Evolutionary conservation across 2,113 vertebrate species (phyloP), one percentile per base, ranked within the genome.

Genomic region (Triplophysa siluroides): DNA sequence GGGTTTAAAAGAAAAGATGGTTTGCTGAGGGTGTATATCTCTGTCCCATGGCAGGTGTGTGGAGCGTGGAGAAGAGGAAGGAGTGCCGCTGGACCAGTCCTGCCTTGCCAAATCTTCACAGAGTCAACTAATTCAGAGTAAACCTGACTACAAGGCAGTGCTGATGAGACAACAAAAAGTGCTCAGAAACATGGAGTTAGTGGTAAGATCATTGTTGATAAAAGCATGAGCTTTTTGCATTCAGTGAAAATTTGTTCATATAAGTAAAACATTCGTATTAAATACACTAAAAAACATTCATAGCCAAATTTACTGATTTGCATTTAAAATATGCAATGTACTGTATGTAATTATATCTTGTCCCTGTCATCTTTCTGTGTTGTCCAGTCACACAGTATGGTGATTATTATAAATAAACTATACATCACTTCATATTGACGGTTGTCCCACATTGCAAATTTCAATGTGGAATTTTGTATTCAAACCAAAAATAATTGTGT

Each of bases 101-200:
- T 84, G 82, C 21, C 23, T 92, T 76, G 76, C 82, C 21, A 84
- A 80, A 78, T 93, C 92, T n/a, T 92, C 92, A 11, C 92, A 93
- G 81, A 87, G 88, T 71, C 72, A 78, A 47, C 70, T 93, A 13
- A 91, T 94, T 75, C 82, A 83, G 83, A 85, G 67, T 66, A 93
- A 93, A 89, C 93, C 93, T 0, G 87, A 93, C 85, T 94, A 94
- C 86, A 79, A 76, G 6, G 6, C 29, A 41, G 26, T 90, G 41
- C 89, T 94, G 52, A 12, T 33, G 58, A 83, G 90, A 83, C 92
- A 93, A 29, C 83, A 83, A 45, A 76, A 85, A 1, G 65, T 83
- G 18, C 85, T 94, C 74, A 81, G 88, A 50, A 91, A 88, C 0
- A 85, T 92, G 85, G 87, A 85, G 50, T 68, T 90, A 50, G 88